phyloP scores from a whole-genome alignment of 30 jellyfish, hydroid and myxozoan species.

The Aurelia aurita complex sp. Pacific region DNA sequence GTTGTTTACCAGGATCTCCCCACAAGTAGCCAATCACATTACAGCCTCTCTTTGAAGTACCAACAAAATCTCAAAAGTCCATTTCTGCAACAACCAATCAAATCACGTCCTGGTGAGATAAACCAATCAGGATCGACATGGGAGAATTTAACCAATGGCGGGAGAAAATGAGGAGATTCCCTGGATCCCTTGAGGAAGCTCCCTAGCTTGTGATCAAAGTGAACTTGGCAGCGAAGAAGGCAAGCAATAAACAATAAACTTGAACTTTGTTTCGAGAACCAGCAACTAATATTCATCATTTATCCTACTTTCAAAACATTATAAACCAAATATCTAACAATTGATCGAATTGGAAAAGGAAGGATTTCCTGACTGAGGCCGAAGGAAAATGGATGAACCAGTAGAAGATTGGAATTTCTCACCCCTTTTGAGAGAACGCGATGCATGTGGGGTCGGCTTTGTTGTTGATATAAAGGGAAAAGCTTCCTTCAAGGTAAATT shows the following conservation, averaged over 20 bases:
- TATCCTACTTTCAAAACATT: no score
- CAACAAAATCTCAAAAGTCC: no score
- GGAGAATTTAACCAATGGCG: slow-evolving; percentile 17
- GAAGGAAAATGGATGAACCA: slow-evolving; percentile 30
- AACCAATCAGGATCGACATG: background rate
- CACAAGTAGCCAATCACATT: no score
- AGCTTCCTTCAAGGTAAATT: slow-evolving; percentile 63
- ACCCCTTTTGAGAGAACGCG: slow-evolving; percentile 72
- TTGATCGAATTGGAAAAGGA: no score
- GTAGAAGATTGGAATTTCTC: background rate
- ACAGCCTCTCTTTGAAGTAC: no score
- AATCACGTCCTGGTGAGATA: background rate
- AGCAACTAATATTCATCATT: no score
- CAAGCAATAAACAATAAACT: no score
- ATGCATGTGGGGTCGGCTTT: slow-evolving; percentile 94
- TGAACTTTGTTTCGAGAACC: no score
- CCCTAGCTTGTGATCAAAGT: background rate
- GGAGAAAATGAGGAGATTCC: slow-evolving; percentile 38
- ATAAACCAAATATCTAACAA: no score
- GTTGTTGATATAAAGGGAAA: slow-evolving; percentile 89
- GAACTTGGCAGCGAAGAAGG: background rate
- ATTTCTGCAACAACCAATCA: background rate
- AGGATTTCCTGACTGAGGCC: no score
- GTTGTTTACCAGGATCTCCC: no score
- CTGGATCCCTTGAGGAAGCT: background rate